phyloP scores from a whole-genome alignment of 2,113 vertebrate species.

The Microtus oregoni region DNA sequence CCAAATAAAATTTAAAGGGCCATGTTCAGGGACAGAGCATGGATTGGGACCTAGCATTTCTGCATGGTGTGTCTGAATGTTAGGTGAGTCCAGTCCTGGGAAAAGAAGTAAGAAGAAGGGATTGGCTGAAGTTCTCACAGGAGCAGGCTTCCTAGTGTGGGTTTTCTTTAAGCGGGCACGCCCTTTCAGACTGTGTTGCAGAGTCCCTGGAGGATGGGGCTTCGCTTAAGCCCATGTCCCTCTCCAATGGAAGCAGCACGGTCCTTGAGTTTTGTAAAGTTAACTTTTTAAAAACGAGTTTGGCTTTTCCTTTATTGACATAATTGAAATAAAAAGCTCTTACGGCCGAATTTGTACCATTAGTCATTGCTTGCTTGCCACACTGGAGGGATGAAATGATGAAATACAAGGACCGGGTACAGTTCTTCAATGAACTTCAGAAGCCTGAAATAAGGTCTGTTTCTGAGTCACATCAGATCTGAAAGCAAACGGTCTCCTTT shows the following conservation, averaged over 20 bases:
- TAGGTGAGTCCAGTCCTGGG: background rate
- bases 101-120: background rate
- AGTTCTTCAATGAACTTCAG: background rate
- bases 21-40: background rate
- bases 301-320: background rate
- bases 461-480: background rate
- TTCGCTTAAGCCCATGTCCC: background rate
- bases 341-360: accelerated
- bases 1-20: background rate
- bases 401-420: background rate
- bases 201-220: background rate
- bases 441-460: background rate
- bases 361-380: background rate
- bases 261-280: background rate
- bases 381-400: background rate
- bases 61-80: background rate
- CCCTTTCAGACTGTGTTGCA: background rate
- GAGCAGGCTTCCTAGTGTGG: no score
- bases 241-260: background rate
- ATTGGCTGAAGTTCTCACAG: background rate
- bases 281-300: background rate
- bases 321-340: background rate
- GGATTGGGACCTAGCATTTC: background rate
- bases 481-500: background rate
- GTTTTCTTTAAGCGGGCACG: no score